Evolutionary conservation across 2,113 vertebrate genomes (phyloP).

Genomic region (Pyrgilauda ruficollis): DNA sequence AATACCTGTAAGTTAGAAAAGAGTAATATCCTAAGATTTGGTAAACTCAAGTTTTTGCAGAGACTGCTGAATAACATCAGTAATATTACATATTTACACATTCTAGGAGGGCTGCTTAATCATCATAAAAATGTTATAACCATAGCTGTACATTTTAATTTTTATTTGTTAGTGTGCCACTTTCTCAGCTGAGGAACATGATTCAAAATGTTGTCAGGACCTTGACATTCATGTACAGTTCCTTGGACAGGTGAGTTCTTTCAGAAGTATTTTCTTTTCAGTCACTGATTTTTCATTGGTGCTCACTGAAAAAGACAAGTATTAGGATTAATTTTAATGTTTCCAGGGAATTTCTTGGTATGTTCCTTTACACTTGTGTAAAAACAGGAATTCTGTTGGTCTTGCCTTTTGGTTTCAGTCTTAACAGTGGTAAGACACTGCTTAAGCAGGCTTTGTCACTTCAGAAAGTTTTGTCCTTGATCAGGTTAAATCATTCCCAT

Average conservation of each 20-base stretch:
- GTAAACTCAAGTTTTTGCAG: neutral
- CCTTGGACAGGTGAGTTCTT: slow-evolving; percentile 84
- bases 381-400: neutral
- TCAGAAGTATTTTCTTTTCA: neutral
- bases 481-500: neutral
- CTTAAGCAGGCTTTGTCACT: neutral
- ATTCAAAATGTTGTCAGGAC: slow-evolving; percentile 82
- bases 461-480: neutral
- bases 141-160: neutral
- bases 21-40: neutral
- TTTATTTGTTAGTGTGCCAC: slow-evolving; percentile 79
- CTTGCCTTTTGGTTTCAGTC: neutral
- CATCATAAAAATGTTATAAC: neutral
- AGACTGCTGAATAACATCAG: neutral
- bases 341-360: neutral
- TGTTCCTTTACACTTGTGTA: neutral
- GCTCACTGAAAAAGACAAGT: neutral
- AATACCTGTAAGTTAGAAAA: neutral
- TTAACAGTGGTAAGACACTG: neutral
- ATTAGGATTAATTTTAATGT: neutral
- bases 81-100: neutral
- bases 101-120: neutral
- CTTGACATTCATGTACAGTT: slow-evolving; percentile 89
- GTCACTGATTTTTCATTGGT: neutral
- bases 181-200: slow-evolving; percentile 86